phyloP scores from a whole-genome alignment of 2,888 invertebrate genomes.

The Pseudoips prasinana region DNA sequence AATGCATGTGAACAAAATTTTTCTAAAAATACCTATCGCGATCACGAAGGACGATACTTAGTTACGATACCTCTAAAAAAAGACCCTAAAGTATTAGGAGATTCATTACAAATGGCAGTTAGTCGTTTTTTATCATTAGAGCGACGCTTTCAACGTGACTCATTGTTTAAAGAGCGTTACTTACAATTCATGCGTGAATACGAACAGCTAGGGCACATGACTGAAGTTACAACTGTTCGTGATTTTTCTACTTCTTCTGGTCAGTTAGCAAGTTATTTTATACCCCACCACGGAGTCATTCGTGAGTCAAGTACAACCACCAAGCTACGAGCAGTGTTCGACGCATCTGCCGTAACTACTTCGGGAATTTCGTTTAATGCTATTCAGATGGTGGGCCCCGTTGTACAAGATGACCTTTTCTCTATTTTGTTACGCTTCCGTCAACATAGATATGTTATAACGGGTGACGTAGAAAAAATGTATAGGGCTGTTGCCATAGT shows the following conservation, averaged over 20 bases:
- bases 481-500: constrained; percentile 5
- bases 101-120: constrained; percentile 25
- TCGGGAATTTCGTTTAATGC: constrained; percentile 16
- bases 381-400: constrained; percentile 12
- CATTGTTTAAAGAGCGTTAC: constrained; percentile 5
- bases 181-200: constrained; percentile 6
- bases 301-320: constrained; percentile 24
- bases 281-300: constrained; percentile 30
- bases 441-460: constrained; percentile 13
- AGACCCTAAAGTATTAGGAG: constrained; percentile 11
- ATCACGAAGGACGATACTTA: constrained; percentile 4
- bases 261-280: constrained; percentile 13
- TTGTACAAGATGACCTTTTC: constrained; percentile 16
- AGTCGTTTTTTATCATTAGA: constrained; percentile 21
- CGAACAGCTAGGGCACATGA: constrained; percentile 9
- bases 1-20: neutral
- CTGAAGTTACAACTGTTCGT: neutral
- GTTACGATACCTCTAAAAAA: constrained; percentile 6
- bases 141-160: constrained; percentile 2
- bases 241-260: neutral
- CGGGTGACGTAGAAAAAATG: constrained; percentile 23
- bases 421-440: constrained; percentile 19
- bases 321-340: constrained; percentile 30
- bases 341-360: constrained; percentile 16
- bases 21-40: constrained; percentile 1